A percentile compares a stretch with the other conserved stretches of the same genome.
Evolutionary conservation across 2,888 invertebrate species (phyloP).

Genomic region (Coleophora deauratella): DNA sequence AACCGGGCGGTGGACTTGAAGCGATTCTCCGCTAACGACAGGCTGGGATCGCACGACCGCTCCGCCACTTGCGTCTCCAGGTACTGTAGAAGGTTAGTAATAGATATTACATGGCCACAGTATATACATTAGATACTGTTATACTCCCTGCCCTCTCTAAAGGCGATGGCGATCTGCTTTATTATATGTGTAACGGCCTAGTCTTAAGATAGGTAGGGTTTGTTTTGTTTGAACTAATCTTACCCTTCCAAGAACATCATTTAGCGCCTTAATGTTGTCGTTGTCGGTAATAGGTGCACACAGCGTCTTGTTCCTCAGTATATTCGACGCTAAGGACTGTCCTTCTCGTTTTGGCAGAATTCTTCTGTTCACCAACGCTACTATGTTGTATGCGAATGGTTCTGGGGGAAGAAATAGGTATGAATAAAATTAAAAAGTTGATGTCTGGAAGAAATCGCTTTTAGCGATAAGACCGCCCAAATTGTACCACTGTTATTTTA

Average conservation of each 20-base stretch:
- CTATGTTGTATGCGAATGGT: slow-evolving; percentile 47
- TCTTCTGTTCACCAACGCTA: slow-evolving; percentile 68
- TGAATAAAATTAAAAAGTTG: too few species aligned
- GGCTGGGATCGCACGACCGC: slow-evolving; percentile 78
- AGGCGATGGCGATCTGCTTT: background rate
- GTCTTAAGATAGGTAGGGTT: too few species aligned
- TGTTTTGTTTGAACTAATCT: slow-evolving; percentile 23
- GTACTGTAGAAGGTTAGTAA: slow-evolving; percentile 67
- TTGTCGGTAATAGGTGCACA: slow-evolving; percentile 89
- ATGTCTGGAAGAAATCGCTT: too few species aligned
- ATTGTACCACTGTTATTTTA: too few species aligned
- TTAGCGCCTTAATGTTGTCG: slow-evolving; percentile 77
- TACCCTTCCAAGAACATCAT: slow-evolving; percentile 84
- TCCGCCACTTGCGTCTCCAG: slow-evolving; percentile 83
- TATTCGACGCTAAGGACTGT: slow-evolving; percentile 53
- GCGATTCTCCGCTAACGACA: slow-evolving; percentile 84
- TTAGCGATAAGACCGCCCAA: too few species aligned
- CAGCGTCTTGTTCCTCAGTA: slow-evolving; percentile 78
- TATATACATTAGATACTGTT: background rate
- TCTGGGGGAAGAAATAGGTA: slow-evolving; percentile 23
- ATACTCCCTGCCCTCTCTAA: background rate
- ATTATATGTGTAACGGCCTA: too few species aligned
- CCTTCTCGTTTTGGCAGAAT: slow-evolving; percentile 58
- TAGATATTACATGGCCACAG: background rate
- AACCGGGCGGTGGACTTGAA: slow-evolving; percentile 81